These are phyloP conservation scores for Ceratosolen fusciceps DNA, from an alignment of 1,140 invertebrate genomes.

Conservation along the genomic window DNA sequence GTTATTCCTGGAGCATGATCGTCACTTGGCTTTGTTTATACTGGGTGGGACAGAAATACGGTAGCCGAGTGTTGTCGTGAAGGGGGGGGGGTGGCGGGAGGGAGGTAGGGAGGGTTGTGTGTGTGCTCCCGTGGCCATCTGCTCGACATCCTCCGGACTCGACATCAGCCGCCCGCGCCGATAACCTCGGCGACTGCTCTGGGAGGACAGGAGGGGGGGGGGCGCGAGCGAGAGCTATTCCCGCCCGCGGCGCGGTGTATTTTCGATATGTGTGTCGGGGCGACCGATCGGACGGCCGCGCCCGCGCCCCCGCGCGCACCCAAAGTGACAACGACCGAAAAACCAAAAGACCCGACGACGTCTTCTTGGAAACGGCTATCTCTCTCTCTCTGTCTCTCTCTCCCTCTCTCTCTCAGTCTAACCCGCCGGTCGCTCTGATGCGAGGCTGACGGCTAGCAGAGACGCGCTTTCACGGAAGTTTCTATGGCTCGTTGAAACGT, in stretches of 20 bases:
- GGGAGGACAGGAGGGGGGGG: no score
- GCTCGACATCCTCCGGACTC: constrained; percentile 27
- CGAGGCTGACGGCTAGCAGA: constrained; percentile 50
- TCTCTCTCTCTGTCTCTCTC: no score
- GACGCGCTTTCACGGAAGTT: constrained; percentile 44
- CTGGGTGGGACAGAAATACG: constrained; percentile 65
- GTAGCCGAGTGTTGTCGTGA: constrained; percentile 60
- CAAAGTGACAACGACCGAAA: constrained; percentile 56
- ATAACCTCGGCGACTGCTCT: no score
- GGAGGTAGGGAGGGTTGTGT: no score
- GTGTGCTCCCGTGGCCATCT: constrained; percentile 61
- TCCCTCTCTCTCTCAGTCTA: no score
- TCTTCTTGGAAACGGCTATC: constrained; percentile 51
- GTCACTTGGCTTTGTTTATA: constrained; percentile 65
- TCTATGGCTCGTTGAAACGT: neutral
- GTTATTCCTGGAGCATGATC: constrained; percentile 66
- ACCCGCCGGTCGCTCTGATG: neutral
- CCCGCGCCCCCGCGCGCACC: no score
- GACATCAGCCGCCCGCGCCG: neutral
- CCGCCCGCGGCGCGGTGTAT: constrained; percentile 13
- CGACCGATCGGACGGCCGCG: constrained; percentile 51
- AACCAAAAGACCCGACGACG: constrained; percentile 37
- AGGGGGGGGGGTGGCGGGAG: no score
- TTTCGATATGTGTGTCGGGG: constrained; percentile 55
- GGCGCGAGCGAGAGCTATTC: constrained; percentile 45